A percentile compares a stretch with the other conserved stretches of the same genome.
Evolutionary conservation across 1,140 invertebrate genomes (phyloP).

Genomic region (Eumaeus atala): DNA sequence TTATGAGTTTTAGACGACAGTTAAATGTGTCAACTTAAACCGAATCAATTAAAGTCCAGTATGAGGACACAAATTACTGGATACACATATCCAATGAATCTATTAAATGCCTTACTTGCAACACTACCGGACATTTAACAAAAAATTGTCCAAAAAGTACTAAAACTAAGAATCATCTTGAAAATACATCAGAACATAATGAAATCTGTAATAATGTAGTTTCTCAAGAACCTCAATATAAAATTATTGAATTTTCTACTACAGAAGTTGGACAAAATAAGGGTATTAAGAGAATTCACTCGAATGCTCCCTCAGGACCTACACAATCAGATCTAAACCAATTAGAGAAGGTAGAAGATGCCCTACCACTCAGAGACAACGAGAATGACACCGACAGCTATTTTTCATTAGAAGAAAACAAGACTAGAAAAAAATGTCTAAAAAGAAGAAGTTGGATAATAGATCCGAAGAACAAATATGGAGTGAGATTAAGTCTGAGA

Average conservation of each 20-base stretch:
- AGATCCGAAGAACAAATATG: constrained; percentile 2
- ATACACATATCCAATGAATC: neutral
- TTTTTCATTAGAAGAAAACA: neutral
- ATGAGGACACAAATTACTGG: constrained; percentile 5
- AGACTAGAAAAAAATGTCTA: neutral
- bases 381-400: constrained; percentile 1
- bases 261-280: neutral
- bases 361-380: neutral
- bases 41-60: neutral
- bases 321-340: neutral
- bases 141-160: neutral
- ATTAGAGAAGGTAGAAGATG: neutral
- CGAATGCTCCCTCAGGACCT: neutral
- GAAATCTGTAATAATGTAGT: neutral
- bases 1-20: no score
- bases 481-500: neutral
- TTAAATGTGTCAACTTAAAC: no score
- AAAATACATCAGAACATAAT: neutral
- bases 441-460: neutral
- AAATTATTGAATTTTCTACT: neutral
- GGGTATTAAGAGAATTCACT: neutral
- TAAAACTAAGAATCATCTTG: neutral
- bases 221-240: neutral
- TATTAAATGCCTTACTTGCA: neutral
- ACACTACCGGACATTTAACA: neutral